These are phyloP conservation scores for Achlya flavicornis DNA, from an alignment of 2,888 invertebrate genomes.

Conservation along the genomic window DNA sequence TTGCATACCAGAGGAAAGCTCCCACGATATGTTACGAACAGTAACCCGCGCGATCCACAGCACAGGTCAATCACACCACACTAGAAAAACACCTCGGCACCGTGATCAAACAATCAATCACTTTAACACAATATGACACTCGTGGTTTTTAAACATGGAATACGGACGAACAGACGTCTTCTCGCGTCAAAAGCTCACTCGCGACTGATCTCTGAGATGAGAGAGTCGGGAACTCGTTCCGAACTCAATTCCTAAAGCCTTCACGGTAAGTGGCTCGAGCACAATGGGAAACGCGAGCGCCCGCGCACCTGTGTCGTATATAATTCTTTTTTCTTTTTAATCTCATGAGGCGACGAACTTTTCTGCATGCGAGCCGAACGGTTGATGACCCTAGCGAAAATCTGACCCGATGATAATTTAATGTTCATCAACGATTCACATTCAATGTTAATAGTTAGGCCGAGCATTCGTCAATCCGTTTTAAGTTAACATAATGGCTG, in stretches of 20 bases:
- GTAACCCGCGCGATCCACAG: constrained; percentile 42
- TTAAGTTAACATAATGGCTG: constrained; percentile 38
- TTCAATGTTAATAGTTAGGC: constrained; percentile 41
- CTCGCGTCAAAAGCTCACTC: constrained; percentile 40
- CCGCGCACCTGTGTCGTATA: constrained; percentile 73
- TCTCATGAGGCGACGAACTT: constrained; percentile 66
- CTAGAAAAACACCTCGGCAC: constrained; percentile 43
- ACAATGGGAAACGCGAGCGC: constrained; percentile 73
- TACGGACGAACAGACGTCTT: constrained; percentile 29
- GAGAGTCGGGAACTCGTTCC: constrained; percentile 52
- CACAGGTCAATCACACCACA: constrained; percentile 55
- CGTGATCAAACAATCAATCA: constrained; percentile 54
- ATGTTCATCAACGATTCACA: constrained; percentile 40
- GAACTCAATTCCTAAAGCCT: constrained; percentile 46
- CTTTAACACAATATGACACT: constrained; percentile 41
- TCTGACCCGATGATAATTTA: constrained; percentile 44
- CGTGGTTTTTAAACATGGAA: constrained; percentile 37
- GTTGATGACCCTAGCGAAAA: constrained; percentile 65
- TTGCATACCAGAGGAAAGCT: constrained; percentile 65
- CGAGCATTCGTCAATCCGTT: constrained; percentile 31
- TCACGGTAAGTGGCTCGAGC: constrained; percentile 53
- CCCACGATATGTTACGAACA: constrained; percentile 57
- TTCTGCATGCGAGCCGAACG: constrained; percentile 60
- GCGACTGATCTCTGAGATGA: constrained; percentile 45
- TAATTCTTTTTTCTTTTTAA: constrained; percentile 58